A percentile compares a stretch with the other conserved stretches of the same genome.
phyloP scores from a whole-genome alignment of 2,797 vertebrate species.

The Phataginus tricuspis region DNA sequence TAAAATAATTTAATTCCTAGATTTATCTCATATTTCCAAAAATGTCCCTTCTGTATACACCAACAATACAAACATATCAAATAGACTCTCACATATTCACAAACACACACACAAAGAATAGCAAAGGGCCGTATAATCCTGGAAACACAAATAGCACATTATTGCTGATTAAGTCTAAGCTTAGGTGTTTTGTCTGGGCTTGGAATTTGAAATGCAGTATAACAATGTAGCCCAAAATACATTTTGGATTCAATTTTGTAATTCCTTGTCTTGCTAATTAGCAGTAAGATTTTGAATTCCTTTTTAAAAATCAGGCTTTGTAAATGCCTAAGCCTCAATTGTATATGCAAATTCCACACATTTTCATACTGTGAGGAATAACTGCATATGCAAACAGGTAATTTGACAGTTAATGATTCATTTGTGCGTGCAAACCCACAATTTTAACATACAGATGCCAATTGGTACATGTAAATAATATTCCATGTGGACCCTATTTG shows the following conservation, averaged over 20 bases:
- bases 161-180: neutral
- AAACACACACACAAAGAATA: neutral
- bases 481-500: neutral
- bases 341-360: conserved; percentile 73
- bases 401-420: conserved; percentile 78
- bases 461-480: conserved; percentile 62
- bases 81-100: neutral
- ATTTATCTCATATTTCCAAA: neutral
- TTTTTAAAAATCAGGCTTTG: conserved; percentile 65
- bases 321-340: conserved; percentile 66
- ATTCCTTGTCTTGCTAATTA: conserved; percentile 69
- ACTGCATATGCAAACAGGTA: conserved; percentile 73
- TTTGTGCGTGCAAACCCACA: conserved; percentile 70
- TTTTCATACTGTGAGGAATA: conserved; percentile 75
- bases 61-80: neutral
- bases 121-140: neutral
- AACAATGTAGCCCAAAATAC: conserved; percentile 3
- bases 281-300: conserved; percentile 65
- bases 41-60: neutral
- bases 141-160: neutral
- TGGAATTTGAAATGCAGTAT: conserved; percentile 26
- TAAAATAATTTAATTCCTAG: neutral
- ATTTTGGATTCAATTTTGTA: conserved; percentile 45
- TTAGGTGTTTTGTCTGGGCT: conserved; percentile 18
- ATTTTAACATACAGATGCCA: conserved; percentile 72